These are phyloP conservation scores for Choloepus hoffmanni DNA, from an alignment of 2,113 vertebrate species.

Conservation along the genomic window DNA sequence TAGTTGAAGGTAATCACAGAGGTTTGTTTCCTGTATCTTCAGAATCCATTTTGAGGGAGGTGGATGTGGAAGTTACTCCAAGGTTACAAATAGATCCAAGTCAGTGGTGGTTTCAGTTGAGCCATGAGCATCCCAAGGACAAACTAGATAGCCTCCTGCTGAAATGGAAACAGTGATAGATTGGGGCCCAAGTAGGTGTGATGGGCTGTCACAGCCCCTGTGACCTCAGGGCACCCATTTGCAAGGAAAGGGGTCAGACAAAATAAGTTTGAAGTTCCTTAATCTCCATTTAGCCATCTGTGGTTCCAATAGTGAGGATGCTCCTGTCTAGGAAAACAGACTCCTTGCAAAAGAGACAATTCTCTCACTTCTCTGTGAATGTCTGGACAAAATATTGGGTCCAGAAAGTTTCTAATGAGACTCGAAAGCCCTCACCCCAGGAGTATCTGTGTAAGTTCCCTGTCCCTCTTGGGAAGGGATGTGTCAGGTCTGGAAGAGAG, in stretches of 20 bases:
- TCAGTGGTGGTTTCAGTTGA: background rate
- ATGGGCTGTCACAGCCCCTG: background rate
- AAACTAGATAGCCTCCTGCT: background rate
- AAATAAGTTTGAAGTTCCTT: background rate
- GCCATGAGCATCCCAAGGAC: background rate
- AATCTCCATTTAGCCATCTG: background rate
- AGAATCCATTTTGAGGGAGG: background rate
- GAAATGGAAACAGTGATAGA: background rate
- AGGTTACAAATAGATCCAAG: background rate
- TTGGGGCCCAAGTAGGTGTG: background rate
- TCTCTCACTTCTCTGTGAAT: background rate
- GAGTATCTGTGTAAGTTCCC: background rate
- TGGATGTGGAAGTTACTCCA: background rate
- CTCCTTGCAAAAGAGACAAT: background rate
- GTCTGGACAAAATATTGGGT: background rate
- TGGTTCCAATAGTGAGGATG: background rate
- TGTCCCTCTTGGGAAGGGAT: background rate
- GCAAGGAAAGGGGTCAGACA: background rate
- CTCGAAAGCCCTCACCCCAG: conserved; percentile 2
- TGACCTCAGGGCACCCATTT: background rate
- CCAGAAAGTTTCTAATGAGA: conserved; percentile 1
- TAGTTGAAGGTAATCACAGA: background rate
- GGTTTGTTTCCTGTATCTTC: background rate
- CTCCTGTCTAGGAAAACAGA: background rate
- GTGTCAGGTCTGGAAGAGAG: conserved; percentile 24